Evolutionary conservation across 1,140 invertebrate species (phyloP).

Genomic region (Mercenaria mercenaria): DNA sequence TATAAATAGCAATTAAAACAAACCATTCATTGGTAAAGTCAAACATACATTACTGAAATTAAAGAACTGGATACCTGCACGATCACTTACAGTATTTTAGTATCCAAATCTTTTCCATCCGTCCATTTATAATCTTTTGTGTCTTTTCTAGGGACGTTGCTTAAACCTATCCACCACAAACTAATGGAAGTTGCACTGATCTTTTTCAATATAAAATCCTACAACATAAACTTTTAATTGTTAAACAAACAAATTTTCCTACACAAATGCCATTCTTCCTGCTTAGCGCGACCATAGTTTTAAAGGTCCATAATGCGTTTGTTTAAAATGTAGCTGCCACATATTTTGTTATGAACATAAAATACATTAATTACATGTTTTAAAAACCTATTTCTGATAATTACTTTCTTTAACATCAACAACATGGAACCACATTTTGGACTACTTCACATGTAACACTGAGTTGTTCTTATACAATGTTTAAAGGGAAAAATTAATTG

Average conservation of each 20-base stretch:
- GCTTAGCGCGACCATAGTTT: background rate
- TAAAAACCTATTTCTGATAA: background rate
- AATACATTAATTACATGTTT: background rate
- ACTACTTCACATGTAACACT: too few relatives aligned
- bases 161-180: slow-evolving; percentile 64
- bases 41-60: too few relatives aligned
- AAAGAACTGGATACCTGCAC: too few relatives aligned
- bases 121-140: slow-evolving; percentile 63
- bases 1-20: too few relatives aligned
- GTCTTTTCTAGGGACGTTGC: slow-evolving; percentile 46
- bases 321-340: too few relatives aligned
- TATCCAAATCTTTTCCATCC: slow-evolving; percentile 50
- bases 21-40: too few relatives aligned
- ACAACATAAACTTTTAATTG: background rate
- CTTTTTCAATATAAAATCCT: slow-evolving; percentile 58
- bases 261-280: background rate
- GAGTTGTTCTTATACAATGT: too few relatives aligned
- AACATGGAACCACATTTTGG: too few relatives aligned
- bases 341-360: too few relatives aligned
- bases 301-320: too few relatives aligned
- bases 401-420: too few relatives aligned
- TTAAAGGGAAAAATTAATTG: too few relatives aligned
- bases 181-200: background rate
- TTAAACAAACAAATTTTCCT: background rate
- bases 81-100: slow-evolving; percentile 41